phyloP scores from a whole-genome alignment of 2,888 invertebrate genomes.

The Tinea semifulvella region DNA sequence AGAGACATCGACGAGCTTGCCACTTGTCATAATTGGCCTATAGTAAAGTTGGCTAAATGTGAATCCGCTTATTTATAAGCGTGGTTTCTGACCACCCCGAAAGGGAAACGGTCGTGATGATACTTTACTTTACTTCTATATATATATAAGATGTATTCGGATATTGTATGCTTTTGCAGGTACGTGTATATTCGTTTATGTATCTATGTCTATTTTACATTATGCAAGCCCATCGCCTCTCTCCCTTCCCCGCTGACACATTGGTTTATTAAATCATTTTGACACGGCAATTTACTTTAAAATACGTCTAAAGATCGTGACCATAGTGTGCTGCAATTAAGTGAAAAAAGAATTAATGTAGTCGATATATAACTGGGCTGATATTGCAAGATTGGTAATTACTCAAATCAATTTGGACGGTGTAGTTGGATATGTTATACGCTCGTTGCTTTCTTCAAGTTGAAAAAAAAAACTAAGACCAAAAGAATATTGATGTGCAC shows the following conservation, averaged over 20 bases:
- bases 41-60: no score
- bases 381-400: constrained; percentile 44
- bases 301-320: constrained; percentile 32
- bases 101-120: no score
- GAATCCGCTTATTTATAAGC: no score
- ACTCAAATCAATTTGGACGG: constrained; percentile 53
- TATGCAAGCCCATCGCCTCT: constrained; percentile 4
- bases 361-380: constrained; percentile 42
- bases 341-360: constrained; percentile 39
- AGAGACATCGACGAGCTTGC: no score
- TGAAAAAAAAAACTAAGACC: constrained; percentile 28
- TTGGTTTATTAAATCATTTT: constrained; percentile 34
- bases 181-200: no score
- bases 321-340: constrained; percentile 36
- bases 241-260: constrained; percentile 6
- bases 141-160: no score
- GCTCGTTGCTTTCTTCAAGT: constrained; percentile 40
- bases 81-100: no score
- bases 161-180: no score
- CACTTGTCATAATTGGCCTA: no score
- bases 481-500: constrained; percentile 47
- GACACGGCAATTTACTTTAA: constrained; percentile 37
- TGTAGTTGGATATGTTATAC: constrained; percentile 36
- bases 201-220: no score
- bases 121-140: no score